A percentile compares a stretch with the other conserved stretches of the same genome.
Evolutionary conservation across 2,113 vertebrate species (phyloP).

Genomic region (Dasypus novemcinctus): DNA sequence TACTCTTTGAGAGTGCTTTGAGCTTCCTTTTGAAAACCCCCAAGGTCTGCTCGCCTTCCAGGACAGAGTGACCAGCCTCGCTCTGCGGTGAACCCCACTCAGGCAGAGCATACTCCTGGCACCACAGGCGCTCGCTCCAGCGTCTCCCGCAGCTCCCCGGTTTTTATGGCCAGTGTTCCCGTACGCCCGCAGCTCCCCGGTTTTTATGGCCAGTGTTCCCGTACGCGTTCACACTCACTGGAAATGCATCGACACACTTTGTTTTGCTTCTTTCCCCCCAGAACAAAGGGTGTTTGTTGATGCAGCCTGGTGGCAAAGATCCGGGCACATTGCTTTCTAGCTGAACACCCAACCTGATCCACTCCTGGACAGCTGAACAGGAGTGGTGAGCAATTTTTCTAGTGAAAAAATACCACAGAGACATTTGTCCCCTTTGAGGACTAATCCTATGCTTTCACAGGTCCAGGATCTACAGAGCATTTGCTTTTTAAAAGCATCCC

Average conservation of each 20-base stretch:
- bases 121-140: neutral
- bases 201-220: neutral
- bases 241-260: conserved; percentile 33
- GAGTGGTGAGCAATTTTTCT: conserved; percentile 46
- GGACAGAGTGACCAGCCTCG: neutral
- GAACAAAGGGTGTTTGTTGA: conserved; percentile 71
- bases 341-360: neutral
- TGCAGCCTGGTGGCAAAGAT: neutral
- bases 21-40: neutral
- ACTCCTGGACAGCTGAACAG: neutral
- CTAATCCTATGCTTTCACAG: neutral
- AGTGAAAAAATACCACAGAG: neutral
- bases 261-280: conserved; percentile 23
- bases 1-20: neutral
- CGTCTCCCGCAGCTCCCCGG: neutral
- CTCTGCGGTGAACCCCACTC: neutral
- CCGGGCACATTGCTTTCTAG: neutral
- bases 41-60: neutral
- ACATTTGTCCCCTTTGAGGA: neutral
- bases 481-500: conserved; percentile 41
- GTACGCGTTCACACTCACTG: neutral
- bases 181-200: neutral
- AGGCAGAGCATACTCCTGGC: neutral
- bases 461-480: neutral
- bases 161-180: neutral